phyloP scores from a whole-genome alignment of 1,140 invertebrate species.

The Dinoponera quadriceps region DNA sequence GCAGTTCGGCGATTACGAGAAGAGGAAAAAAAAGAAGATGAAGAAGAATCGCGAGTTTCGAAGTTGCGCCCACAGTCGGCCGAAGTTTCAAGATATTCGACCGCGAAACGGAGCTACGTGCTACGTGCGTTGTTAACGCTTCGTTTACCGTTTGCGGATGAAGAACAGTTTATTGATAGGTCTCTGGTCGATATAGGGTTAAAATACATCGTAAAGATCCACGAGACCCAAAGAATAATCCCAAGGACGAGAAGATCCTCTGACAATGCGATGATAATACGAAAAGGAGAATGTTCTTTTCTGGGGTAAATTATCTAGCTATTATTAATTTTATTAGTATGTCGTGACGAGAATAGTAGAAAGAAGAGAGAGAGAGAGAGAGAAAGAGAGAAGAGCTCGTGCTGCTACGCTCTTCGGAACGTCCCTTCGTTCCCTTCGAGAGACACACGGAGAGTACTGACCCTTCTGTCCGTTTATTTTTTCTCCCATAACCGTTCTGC shows the following conservation, averaged over 20 bases:
- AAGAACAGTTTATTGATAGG: too few species aligned
- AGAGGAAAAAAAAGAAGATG: too few species aligned
- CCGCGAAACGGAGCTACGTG: not conserved
- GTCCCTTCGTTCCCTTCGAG: not conserved
- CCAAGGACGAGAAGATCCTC: conserved; percentile 1
- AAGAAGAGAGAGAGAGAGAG: too few species aligned
- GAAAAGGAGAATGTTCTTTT: not conserved
- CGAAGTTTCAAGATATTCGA: not conserved
- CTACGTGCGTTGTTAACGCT: not conserved
- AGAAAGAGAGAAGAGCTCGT: not conserved
- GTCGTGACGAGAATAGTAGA: conserved; percentile 24
- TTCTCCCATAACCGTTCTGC: conserved; percentile 53
- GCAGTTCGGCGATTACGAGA: not conserved
- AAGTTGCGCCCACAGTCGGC: not conserved
- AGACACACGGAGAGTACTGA: conserved; percentile 28
- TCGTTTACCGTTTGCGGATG: too few species aligned
- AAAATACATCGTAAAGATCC: not conserved
- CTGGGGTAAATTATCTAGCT: conserved; percentile 40
- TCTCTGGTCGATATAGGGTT: too few species aligned
- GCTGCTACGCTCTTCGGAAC: not conserved
- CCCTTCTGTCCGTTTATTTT: conserved; percentile 48
- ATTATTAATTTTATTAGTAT: conserved; percentile 45
- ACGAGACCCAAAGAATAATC: too few species aligned
- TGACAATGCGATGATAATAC: not conserved
- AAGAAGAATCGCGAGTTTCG: not conserved